Percentiles rank a stretch among this genome's conserved stretches.
Conservation (phyloP, 1,140 invertebrate genomes). For the Micrasema longulum region DNA sequence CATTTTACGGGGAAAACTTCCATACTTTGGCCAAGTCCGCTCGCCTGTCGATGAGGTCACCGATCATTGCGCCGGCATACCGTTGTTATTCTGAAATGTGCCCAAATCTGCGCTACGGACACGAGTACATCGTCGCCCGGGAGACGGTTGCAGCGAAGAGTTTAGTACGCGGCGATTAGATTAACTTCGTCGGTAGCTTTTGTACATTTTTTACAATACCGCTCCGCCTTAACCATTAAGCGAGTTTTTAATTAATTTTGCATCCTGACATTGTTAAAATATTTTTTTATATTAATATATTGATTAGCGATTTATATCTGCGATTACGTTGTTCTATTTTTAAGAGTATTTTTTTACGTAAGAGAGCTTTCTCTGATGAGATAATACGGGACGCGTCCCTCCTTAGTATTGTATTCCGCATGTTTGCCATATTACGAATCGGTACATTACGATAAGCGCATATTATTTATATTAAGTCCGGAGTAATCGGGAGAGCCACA, state of each 20-base stretch:
- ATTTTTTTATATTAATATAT: constrained; percentile 39
- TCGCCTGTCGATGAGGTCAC: too few species aligned
- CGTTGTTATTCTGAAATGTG: too few species aligned
- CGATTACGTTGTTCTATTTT: too few species aligned
- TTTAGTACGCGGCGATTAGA: neutral
- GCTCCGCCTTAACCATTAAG: constrained; percentile 35
- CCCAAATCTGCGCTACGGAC: too few species aligned
- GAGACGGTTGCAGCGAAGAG: neutral
- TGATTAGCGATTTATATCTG: constrained; percentile 12
- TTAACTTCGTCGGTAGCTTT: constrained; percentile 38
- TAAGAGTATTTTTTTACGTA: too few species aligned
- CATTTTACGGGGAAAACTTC: too few species aligned
- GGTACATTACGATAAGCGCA: neutral
- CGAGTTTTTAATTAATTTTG: constrained; percentile 22
- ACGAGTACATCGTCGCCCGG: too few species aligned
- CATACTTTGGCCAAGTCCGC: too few species aligned
- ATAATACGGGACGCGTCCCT: too few species aligned
- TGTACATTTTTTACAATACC: constrained; percentile 46
- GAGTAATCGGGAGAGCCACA: too few species aligned
- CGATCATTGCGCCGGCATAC: too few species aligned
- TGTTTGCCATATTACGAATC: constrained; percentile 7
- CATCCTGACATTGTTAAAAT: constrained; percentile 19
- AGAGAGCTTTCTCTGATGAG: too few species aligned
- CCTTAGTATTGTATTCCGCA: neutral
- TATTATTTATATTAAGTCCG: constrained; percentile 3